Conservation (phyloP, 2,113 vertebrate species). For the Cisticola juncidis region DNA sequence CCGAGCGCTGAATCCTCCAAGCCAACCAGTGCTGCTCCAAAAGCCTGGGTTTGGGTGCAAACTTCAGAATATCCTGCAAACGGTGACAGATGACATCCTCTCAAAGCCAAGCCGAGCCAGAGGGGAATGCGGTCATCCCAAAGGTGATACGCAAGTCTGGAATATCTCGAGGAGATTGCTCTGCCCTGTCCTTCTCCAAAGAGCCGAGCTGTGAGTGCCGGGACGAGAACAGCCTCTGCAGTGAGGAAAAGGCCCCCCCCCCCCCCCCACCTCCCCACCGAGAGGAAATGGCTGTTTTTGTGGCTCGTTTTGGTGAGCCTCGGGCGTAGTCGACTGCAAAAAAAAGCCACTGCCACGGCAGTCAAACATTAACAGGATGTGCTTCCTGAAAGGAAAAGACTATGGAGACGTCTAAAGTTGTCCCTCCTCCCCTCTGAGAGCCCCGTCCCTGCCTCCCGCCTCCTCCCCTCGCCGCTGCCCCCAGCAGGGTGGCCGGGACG, state of each 20-base stretch:
- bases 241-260: conserved; percentile 57
- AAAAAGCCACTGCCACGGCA: conserved; percentile 68
- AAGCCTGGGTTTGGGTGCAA: background rate
- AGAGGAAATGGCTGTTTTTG: conserved; percentile 82
- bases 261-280: conserved; percentile 11
- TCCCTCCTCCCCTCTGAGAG: conserved; percentile 45
- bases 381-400: conserved; percentile 94
- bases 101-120: background rate
- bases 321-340: conserved; percentile 81
- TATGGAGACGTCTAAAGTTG: conserved; percentile 73
- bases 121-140: background rate
- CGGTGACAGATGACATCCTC: background rate
- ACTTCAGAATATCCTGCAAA: background rate
- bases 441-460: background rate
- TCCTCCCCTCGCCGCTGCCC: background rate
- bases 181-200: background rate
- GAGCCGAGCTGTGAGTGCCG: background rate
- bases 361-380: conserved; percentile 92
- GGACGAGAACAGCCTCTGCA: conserved; percentile 46
- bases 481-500: background rate
- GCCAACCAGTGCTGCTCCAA: background rate
- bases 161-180: background rate
- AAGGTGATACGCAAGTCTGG: background rate
- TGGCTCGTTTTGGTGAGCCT: conserved; percentile 75
- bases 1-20: rapidly evolving